Percentiles rank a stretch among this genome's conserved stretches.
Conservation (phyloP, 2,888 invertebrate species). For the Subacronicta megacephala region DNA sequence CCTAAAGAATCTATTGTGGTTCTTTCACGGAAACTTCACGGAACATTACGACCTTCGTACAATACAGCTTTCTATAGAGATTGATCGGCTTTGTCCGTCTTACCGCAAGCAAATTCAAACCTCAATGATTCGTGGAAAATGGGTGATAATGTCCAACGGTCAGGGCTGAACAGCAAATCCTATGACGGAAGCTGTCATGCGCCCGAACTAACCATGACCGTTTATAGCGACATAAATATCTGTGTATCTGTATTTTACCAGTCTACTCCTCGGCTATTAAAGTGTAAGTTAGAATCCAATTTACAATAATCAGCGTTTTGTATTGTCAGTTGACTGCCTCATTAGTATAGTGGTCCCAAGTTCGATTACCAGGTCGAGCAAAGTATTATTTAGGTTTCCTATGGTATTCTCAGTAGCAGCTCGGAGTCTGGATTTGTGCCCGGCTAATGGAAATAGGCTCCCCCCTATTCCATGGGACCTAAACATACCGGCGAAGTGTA, state of each 20-base stretch:
- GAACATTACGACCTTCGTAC: slow-evolving; percentile 52
- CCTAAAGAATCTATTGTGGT: slow-evolving; percentile 44
- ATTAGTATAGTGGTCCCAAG: too few species aligned
- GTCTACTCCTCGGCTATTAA: slow-evolving; percentile 15
- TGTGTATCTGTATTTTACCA: slow-evolving; percentile 12
- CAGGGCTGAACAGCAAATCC: slow-evolving; percentile 52
- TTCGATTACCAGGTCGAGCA: too few species aligned
- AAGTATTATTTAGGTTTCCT: too few species aligned
- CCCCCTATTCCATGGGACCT: too few species aligned
- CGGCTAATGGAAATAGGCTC: too few species aligned
- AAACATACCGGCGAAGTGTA: too few species aligned
- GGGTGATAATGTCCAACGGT: slow-evolving; percentile 52
- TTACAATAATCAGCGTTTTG: slow-evolving; percentile 11
- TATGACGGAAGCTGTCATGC: slow-evolving; percentile 60
- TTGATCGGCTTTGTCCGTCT: slow-evolving; percentile 61
- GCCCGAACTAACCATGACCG: slow-evolving; percentile 3
- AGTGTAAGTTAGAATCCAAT: slow-evolving; percentile 26
- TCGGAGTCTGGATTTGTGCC: too few species aligned
- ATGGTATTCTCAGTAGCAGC: too few species aligned
- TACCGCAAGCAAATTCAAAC: slow-evolving; percentile 66
- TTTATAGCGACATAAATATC: slow-evolving; percentile 31
- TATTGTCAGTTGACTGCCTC: too few species aligned
- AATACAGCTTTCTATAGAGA: slow-evolving; percentile 60
- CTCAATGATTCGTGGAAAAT: slow-evolving; percentile 70
- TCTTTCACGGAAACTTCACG: slow-evolving; percentile 46